Evolutionary conservation across 1,140 invertebrate species (phyloP).

Genomic region (Stegodyphus mimosarum): DNA sequence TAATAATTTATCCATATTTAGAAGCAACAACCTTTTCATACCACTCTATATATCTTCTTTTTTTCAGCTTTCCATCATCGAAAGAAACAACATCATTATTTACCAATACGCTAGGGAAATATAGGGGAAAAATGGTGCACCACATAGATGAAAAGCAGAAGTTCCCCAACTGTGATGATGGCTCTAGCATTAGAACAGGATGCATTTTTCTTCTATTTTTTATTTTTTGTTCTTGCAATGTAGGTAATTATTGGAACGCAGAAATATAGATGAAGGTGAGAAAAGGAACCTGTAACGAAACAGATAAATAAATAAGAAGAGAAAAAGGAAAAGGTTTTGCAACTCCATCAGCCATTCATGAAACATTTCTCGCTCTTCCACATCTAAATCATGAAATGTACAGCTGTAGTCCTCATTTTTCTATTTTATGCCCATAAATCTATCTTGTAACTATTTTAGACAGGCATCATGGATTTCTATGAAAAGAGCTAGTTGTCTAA

Average conservation of each 20-base stretch:
- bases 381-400: too few relatives aligned
- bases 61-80: not conserved
- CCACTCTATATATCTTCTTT: not conserved
- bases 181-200: not conserved
- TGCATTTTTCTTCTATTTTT: not conserved
- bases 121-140: not conserved
- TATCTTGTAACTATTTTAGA: too few relatives aligned
- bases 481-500: too few relatives aligned
- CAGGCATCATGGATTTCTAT: too few relatives aligned
- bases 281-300: conserved; percentile 14
- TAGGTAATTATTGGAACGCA: conserved; percentile 45
- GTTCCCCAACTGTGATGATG: conserved; percentile 7
- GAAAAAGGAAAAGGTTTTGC: conserved; percentile 26
- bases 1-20: too few relatives aligned
- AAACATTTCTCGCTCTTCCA: conserved; percentile 3
- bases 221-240: not conserved
- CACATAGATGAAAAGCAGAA: not conserved
- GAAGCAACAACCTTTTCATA: not conserved
- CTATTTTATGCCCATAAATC: too few relatives aligned
- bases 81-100: conserved; percentile 3
- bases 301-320: conserved; percentile 45
- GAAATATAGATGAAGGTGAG: conserved; percentile 43
- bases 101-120: not conserved
- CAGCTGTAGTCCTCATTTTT: too few relatives aligned
- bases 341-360: conserved; percentile 33